phyloP scores from a whole-genome alignment of 2,113 vertebrate genomes.

The Ivindomyrus marchei region DNA sequence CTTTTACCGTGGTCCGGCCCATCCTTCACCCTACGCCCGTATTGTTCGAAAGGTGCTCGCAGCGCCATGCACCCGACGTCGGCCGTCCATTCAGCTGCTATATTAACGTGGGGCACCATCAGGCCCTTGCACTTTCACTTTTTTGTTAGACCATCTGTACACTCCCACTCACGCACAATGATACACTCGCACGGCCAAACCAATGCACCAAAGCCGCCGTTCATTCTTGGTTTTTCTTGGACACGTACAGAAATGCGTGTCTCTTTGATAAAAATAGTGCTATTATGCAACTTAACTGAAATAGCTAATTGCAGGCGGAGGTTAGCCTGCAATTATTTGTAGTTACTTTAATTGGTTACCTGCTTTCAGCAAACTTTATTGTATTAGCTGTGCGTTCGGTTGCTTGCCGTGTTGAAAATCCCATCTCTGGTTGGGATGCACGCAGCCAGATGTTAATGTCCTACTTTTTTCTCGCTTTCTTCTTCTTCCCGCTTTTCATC shows the following conservation, averaged over 20 bases:
- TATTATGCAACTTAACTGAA: not conserved
- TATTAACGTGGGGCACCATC: constrained; percentile 3
- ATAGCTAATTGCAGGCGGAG: not conserved
- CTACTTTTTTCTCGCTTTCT: not conserved
- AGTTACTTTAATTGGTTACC: not conserved
- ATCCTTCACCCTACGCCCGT: not conserved
- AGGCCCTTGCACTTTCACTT: not conserved
- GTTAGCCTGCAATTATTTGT: not conserved
- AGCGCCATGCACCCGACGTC: not conserved
- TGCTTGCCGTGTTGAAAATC: not conserved
- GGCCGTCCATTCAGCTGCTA: not conserved
- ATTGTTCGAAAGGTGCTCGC: not conserved
- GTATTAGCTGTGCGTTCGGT: not conserved
- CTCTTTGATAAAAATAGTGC: not conserved
- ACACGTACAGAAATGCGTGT: not conserved
- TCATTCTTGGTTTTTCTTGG: not conserved
- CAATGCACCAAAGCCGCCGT: not conserved
- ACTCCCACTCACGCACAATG: not conserved
- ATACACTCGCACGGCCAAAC: not conserved
- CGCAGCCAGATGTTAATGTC: not conserved
- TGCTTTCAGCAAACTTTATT: not conserved
- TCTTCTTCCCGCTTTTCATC: not conserved
- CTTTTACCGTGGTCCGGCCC: not conserved
- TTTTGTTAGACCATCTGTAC: constrained; percentile 19
- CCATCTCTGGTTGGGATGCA: not conserved